Evolutionary conservation across 2,113 vertebrate genomes (phyloP), one percentile per base, ranked within the genome.

Genomic region (Danionella cerebrum): DNA sequence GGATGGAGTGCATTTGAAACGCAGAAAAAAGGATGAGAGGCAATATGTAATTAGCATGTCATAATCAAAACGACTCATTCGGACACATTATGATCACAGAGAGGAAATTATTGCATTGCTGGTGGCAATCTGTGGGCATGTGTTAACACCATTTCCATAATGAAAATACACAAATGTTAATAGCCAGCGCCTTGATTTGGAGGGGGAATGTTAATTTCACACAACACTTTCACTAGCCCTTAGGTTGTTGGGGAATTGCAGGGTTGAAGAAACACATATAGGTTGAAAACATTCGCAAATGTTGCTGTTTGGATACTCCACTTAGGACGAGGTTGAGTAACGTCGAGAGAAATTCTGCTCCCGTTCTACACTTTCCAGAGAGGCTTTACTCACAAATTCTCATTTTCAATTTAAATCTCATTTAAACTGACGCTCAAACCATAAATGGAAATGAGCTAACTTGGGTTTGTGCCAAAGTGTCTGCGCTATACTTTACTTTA

Each of bases 31-130:
- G 80, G 65, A 89, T 86, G 88, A 89, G 88, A 92, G 89, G 90
- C 90, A 92, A 94, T 94, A 95, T 94, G 93, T 98, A 98, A 98
- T 98, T 98, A 98, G 94, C 90, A 90, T 93, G 93, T 97, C 94
- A 97, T 96, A 98, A 98, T 98, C 95, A 98, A 97, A 95, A 96
- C 91, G 93, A 95, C 94, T 95, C 94, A 93, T 92, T 95, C 92
- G 93, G 94, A 94, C 94, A 96, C 91, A 97, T 97, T 96, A 97
- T 93, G 94, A 95, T 95, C 94, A 94, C 91, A 91, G 89, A 91
- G 92, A 91, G 91, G 91, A 94, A 96, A 98, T 96, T 93, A 95
- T 91, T 89, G 91, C 92, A 91, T 95, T 87, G 91, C 93, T 93
- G 89, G 93, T 94, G 93, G 94, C 94, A 96, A 96, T 97, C 93